Conservation (phyloP, 2,888 invertebrate genomes). For the Lordiphosa andalusiaca region DNA sequence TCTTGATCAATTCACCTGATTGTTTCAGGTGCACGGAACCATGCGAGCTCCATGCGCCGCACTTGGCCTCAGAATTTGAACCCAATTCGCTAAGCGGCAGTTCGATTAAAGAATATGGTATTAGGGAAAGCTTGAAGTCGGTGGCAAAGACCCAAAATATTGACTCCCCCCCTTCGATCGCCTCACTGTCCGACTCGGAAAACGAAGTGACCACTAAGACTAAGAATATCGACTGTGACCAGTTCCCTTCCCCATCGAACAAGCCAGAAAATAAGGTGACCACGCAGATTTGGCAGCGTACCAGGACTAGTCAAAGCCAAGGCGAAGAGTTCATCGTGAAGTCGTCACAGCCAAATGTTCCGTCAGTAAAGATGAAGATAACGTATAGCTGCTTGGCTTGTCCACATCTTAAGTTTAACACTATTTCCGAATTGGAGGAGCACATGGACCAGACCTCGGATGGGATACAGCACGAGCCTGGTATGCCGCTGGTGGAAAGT, state of each 20-base stretch:
- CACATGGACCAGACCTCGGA: neutral
- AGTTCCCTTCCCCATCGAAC: no score
- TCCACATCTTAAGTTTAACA: constrained; percentile 4
- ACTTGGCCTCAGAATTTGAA: neutral
- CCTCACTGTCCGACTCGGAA: no score
- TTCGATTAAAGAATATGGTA: neutral
- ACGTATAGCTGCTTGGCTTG: neutral
- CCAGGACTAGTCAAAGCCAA: no score
- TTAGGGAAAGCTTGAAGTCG: no score
- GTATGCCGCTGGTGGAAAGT: neutral
- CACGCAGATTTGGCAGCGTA: no score
- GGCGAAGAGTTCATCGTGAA: neutral
- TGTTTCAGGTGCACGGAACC: constrained; percentile 19
- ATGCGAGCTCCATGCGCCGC: constrained; percentile 21
- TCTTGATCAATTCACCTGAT: constrained; percentile 27
- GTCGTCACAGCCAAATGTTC: neutral
- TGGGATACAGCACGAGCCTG: neutral
- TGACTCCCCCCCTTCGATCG: no score
- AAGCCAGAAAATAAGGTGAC: no score
- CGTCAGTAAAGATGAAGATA: constrained; percentile 4
- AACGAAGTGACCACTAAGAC: no score
- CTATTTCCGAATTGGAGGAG: neutral
- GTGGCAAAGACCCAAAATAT: no score
- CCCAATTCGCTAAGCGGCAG: neutral
- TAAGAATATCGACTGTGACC: no score